A percentile compares a stretch with the other conserved stretches of the same genome.
Evolutionary conservation across 2,797 vertebrate genomes (phyloP).

Genomic region (Peromyscus attwateri): DNA sequence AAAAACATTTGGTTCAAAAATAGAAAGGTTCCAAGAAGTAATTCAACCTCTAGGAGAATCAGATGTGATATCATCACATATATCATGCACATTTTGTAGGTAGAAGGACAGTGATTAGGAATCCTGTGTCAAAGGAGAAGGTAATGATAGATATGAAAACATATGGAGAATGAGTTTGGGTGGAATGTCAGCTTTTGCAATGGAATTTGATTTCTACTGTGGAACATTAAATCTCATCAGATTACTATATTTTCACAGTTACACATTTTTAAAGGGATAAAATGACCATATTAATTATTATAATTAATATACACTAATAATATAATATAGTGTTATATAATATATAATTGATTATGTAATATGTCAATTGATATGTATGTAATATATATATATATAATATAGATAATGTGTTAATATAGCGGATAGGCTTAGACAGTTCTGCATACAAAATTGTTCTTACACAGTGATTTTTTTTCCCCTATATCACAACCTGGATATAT

Average conservation of each 20-base stretch:
- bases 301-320: neutral
- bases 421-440: neutral
- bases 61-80: neutral
- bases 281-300: no score
- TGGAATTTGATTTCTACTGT: neutral
- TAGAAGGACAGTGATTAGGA: neutral
- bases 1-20: constrained; percentile 28
- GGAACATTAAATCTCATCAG: neutral
- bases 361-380: neutral
- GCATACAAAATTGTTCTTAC: neutral
- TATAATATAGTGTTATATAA: neutral
- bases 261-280: neutral
- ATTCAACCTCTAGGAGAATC: neutral
- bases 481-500: neutral
- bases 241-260: constrained; percentile 38
- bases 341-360: neutral
- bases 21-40: constrained; percentile 13
- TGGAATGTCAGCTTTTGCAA: neutral
- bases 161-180: neutral
- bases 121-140: neutral
- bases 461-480: neutral
- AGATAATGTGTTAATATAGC: neutral
- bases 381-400: neutral
- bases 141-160: constrained; percentile 12
- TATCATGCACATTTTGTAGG: neutral